Evolutionary conservation across 1,140 invertebrate species (phyloP).

Genomic region (Cotesia chilonis): DNA sequence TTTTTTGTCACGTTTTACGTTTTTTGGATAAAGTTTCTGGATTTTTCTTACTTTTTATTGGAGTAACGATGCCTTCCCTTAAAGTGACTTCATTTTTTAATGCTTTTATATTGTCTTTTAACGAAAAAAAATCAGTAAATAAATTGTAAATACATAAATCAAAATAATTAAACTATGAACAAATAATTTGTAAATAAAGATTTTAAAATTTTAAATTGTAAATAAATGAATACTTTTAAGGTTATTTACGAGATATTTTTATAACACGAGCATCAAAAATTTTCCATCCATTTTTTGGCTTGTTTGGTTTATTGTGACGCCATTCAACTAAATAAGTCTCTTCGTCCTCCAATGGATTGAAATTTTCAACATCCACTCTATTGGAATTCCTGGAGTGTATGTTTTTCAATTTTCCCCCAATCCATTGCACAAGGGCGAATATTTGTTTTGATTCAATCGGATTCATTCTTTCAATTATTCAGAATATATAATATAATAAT

Average conservation of each 20-base stretch:
- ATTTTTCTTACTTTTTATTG: background rate
- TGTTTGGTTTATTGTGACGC: slow-evolving; percentile 17
- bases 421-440: slow-evolving; percentile 21
- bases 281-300: slow-evolving; percentile 16
- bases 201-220: background rate
- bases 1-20: too few species aligned
- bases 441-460: background rate
- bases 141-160: too few species aligned
- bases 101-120: background rate
- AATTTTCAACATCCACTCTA: slow-evolving; percentile 21
- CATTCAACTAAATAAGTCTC: slow-evolving; percentile 19
- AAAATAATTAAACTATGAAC: background rate
- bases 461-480: background rate
- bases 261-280: slow-evolving; percentile 18
- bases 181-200: background rate
- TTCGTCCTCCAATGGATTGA: background rate
- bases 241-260: slow-evolving; percentile 6
- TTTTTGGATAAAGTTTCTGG: background rate
- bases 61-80: background rate
- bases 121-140: too few species aligned
- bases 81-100: background rate
- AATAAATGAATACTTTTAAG: background rate
- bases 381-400: slow-evolving; percentile 7
- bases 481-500: background rate
- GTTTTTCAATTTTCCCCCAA: slow-evolving; percentile 9